Base-by-base conservation (phyloP, 2,888 invertebrate genomes). In the Fragum whitleyi region DNA sequence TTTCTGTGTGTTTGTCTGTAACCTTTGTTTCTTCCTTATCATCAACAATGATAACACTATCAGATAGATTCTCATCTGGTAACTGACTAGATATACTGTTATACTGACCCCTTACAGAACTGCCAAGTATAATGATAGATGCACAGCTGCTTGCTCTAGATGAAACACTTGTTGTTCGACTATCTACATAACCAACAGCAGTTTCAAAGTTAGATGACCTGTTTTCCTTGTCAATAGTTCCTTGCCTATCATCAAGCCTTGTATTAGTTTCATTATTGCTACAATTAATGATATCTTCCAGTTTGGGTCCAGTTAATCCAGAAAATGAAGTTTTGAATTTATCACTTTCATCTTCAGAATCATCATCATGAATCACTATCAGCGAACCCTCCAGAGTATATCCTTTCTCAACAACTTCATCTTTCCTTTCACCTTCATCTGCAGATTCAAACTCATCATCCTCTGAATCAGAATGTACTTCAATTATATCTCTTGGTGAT, bases 371-470 rank as follows among this genome's bases (percentile, higher is more conserved):
- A 36, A 36, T 36, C 28, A 26, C 16, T 26, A 28, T 28, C 3
- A 21, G 3, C 14, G 51, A n/a, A n/a, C 19, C 21, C 14, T 51
- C 51, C 51, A n/a, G 21, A n/a, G 5, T 51, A 26, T 28, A 1
- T 32, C 32, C 61, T 19, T 32, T 29, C 19, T 61, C 19, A 61
- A 28, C 32, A 61, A 3, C 3, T 1, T 61, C 61, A 16, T 32
- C 32, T 26, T 57, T 0, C 23, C 26, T 6, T 28, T 57, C 57
- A 14, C 57, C 57, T 26, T 57, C 57, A 28, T 57, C 57, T 11
- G 57, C 57, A 26, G 57, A 57, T 26, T 57, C 26, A 57, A 28
- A 57, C 11, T 57, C 26, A 57, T 57, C 57, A 26, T 57, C 26
- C 16, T 57, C 57, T 57, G 28, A 2, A 57, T 28, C 28, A 57